These are phyloP conservation scores for Choloepus hoffmanni DNA, from an alignment of 2,113 vertebrate species.

Conservation along the genomic window DNA sequence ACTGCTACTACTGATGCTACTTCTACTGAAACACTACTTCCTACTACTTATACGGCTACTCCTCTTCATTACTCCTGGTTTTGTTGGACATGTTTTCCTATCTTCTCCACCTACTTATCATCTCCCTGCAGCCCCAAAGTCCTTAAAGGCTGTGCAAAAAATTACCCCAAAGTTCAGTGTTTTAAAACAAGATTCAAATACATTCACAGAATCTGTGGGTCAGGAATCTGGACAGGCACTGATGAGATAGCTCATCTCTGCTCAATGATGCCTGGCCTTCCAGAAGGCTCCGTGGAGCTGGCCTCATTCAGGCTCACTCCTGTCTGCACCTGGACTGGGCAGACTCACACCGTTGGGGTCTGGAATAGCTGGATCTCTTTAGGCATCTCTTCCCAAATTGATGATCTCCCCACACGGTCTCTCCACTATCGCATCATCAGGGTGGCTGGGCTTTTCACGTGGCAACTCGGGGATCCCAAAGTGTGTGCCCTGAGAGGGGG, in stretches of 20 bases:
- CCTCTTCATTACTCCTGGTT: background rate
- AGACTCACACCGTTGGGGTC: background rate
- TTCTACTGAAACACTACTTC: no score
- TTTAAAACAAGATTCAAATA: background rate
- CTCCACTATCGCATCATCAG: background rate
- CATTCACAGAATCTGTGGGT: background rate
- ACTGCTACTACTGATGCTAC: no score
- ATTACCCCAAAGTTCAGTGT: background rate
- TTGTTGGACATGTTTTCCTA: background rate
- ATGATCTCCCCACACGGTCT: fast-evolving
- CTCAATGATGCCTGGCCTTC: background rate
- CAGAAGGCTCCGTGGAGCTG: background rate
- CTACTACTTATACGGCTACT: background rate
- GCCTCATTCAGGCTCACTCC: background rate
- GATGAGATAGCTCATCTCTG: background rate
- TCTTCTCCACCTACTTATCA: background rate
- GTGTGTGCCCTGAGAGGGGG: background rate
- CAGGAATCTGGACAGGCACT: background rate
- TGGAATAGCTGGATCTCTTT: background rate
- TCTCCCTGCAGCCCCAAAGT: background rate
- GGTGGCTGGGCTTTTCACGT: background rate
- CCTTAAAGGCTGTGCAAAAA: background rate
- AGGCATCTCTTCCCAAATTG: background rate
- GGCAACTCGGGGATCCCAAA: background rate
- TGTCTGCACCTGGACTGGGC: background rate